Conservation (phyloP, 2,113 vertebrate genomes). For the Chaetodon auriga region DNA sequence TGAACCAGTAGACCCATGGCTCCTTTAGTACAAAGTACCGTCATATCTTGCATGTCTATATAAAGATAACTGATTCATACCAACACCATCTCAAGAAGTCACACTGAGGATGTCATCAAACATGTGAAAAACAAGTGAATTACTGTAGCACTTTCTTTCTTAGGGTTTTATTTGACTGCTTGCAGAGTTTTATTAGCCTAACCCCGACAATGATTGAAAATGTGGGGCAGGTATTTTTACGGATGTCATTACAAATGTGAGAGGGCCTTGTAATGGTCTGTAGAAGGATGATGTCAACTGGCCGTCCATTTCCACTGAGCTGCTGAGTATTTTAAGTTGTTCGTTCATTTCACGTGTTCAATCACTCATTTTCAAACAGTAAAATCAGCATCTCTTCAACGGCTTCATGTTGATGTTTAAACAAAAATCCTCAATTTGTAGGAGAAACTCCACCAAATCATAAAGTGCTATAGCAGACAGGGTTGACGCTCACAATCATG, state of each 20-base stretch:
- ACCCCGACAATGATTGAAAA: background rate
- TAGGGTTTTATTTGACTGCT: background rate
- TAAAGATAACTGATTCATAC: background rate
- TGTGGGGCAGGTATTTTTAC: background rate
- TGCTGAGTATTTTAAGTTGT: background rate
- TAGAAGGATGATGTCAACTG: background rate
- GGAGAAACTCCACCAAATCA: background rate
- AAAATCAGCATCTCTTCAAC: background rate
- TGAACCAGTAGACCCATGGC: background rate
- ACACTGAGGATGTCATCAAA: background rate
- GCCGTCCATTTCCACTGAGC: background rate
- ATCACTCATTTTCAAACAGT: background rate
- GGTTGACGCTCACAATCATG: background rate
- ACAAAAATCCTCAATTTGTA: background rate
- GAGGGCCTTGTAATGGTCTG: too few species aligned
- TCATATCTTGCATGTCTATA: background rate
- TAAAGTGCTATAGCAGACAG: background rate
- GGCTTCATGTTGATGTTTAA: background rate
- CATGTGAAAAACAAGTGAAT: background rate
- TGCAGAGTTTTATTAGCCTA: background rate
- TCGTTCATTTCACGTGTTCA: background rate
- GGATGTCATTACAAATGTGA: background rate
- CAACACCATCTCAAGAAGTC: background rate
- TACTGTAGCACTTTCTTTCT: background rate
- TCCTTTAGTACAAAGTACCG: background rate